Evolutionary conservation across 1,140 invertebrate species (phyloP), one percentile per base, ranked within the genome.

Genomic region (Pararge aegeria): DNA sequence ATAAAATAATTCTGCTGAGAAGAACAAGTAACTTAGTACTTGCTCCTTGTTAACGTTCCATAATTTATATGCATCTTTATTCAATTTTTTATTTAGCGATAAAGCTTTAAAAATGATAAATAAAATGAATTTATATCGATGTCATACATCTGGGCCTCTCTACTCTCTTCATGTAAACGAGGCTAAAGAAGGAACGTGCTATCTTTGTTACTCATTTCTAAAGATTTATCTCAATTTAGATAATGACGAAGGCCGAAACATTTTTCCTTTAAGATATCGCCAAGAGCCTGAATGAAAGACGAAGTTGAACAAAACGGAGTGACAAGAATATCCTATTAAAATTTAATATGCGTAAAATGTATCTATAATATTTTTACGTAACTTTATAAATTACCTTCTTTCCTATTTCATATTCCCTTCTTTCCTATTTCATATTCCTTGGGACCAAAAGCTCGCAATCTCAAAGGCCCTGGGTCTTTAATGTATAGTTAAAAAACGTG

Each of bases 201-300:
- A 9, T 19, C 38, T 54, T 51, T 57, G 50, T 60, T 59, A 24
- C 18, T 20, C 37, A 44, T 59, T 59, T 52, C 49, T 52, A 51
- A 60, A 53, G 40, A 48, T 60, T 58, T 30, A 51, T 44, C 57
- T 48, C 42, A 53, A 61, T 61, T 54, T 54, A 49, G 30, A 48
- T 61, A 61, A 54, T 61, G 42, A 49, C 16, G 55, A 19, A 56
- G 55, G 16, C 15, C 20, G 44, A 54, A 54, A 61, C 21, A 54
- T 61, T 55, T 51, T 54, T 44, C 40, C 5, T 21, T 38, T 48
- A 61, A 18, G 46, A 49, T 48, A 4, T 54, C 19, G 9, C 27
- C 34, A 34, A 46, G 20, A 46, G 24, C 21, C 13, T 46, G 15
- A 46, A 53, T 44, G 18, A 48, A 54, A 54, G 18, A 10, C 10